These are phyloP conservation scores for Styela clava DNA, from an alignment of 23 tunicate species.

Conservation along the genomic window DNA sequence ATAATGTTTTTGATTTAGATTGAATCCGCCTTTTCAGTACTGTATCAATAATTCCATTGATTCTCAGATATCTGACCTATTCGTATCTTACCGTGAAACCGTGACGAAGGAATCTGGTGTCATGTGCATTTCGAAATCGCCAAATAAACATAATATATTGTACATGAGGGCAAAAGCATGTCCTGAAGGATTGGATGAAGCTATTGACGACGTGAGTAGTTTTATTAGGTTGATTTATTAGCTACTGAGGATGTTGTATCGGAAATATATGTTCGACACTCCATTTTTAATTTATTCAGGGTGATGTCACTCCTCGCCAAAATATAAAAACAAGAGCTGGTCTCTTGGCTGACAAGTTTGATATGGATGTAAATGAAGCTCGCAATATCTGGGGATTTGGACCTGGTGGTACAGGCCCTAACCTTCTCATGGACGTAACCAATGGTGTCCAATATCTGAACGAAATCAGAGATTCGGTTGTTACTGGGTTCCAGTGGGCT, in stretches of 20 bases:
- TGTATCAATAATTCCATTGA: too few relatives aligned
- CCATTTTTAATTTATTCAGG: too few relatives aligned
- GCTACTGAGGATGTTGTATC: not conserved
- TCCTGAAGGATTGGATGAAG: constrained; percentile 74
- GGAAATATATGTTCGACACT: not conserved
- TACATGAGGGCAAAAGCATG: constrained; percentile 72
- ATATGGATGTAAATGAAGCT: constrained; percentile 69
- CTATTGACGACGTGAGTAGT: constrained; percentile 80
- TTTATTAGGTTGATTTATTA: too few relatives aligned
- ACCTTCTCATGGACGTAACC: constrained; percentile 82
- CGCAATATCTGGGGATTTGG: constrained; percentile 98
- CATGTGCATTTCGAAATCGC: constrained; percentile 82
- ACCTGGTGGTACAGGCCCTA: constrained; percentile 78
- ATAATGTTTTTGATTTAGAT: too few relatives aligned
- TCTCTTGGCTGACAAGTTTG: constrained; percentile 58
- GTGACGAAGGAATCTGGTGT: constrained; percentile 51
- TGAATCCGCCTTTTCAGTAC: too few relatives aligned
- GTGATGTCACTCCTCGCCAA: constrained; percentile 66
- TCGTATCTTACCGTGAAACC: constrained; percentile 93
- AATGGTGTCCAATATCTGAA: constrained; percentile 93
- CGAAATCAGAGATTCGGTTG: constrained; percentile 95
- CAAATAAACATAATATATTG: constrained; percentile 89
- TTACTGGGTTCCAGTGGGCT: constrained; percentile 98
- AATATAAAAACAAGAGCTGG: constrained; percentile 83
- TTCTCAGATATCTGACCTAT: constrained; percentile 92